Percentiles rank a stretch among this genome's conserved stretches.
Evolutionary conservation across 2,888 invertebrate species (phyloP).

Genomic region (Drosophila kanekoi): DNA sequence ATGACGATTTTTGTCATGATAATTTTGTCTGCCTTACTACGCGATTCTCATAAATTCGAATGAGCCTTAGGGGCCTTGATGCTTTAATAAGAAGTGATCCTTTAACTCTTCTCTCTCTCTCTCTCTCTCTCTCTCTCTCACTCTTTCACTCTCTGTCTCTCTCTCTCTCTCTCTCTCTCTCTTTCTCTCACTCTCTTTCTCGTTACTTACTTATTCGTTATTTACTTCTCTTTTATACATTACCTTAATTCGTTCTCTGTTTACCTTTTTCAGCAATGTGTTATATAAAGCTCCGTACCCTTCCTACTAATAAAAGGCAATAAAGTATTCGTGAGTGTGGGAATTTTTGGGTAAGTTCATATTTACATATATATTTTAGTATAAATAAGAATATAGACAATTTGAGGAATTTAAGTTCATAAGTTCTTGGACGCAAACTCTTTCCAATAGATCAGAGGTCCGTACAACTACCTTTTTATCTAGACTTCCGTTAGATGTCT

Average conservation of each 20-base stretch:
- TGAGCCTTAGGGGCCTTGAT: neutral
- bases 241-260: neutral
- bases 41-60: neutral
- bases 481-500: neutral
- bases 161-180: too few relatives aligned
- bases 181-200: neutral
- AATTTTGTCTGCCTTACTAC: neutral
- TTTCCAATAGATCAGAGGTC: neutral
- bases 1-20: too few relatives aligned
- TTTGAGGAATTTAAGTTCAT: neutral
- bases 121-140: too few relatives aligned
- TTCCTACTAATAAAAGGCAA: conserved; percentile 2
- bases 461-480: neutral
- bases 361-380: neutral
- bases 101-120: too few relatives aligned
- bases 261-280: neutral
- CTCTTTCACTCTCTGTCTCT: neutral
- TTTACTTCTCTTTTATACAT: neutral
- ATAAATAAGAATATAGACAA: neutral
- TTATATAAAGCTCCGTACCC: neutral
- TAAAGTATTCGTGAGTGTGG: neutral
- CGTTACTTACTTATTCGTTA: too few relatives aligned
- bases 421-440: neutral
- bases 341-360: conserved; percentile 3
- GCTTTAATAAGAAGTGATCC: neutral